Evolutionary conservation across 2,113 vertebrate species (phyloP), one percentile per base, ranked within the genome.

Genomic region (Sakesphorus luctuosus): DNA sequence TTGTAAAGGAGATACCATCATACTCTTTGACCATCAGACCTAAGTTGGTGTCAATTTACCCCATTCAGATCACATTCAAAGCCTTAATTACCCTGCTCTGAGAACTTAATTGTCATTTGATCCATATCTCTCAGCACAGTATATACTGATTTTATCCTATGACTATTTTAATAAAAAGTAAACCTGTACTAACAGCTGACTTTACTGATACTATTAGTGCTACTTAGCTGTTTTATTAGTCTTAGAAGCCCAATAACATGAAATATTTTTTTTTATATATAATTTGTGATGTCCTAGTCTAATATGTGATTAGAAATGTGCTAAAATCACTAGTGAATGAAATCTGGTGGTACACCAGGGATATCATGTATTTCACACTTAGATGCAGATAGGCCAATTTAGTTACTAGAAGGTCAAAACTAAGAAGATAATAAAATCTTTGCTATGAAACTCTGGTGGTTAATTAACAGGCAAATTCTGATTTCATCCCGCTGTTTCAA

Each of bases 11-110:
- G 90, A 94, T 85, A 96, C 10, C 17, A 95, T 87, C 72, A 38
- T 43, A 88, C 95, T 87, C 90, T 96, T 92, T 96, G 94, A 95
- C 87, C 83, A 94, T 55, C n/a, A 62, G 68, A 96, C 73, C 82
- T 80, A 89, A 87, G 49, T 1, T 83, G 82, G 93, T 97, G 96
- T 95, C 89, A 25, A 68, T 14, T 95, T 96, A 61, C 28, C 17
- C 68, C 44, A 46, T 85, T 93, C 44, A 91, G 61, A 90, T 90
- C 85, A 73, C 80, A 77, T 63, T 93, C 76, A 94, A 92, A 94
- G 44, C 36, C 77, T 15, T 90, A 79, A 87, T 74, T 72, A 74
- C 61, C 62, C 35, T 58, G 20, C 38, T 85, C 33, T 36, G 90
- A 76, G 55, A 65, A 55, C 25, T 49, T 74, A 81, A 83, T 59